Evolutionary conservation across 2,113 vertebrate genomes (phyloP).

Genomic region (Spermophilus dauricus): DNA sequence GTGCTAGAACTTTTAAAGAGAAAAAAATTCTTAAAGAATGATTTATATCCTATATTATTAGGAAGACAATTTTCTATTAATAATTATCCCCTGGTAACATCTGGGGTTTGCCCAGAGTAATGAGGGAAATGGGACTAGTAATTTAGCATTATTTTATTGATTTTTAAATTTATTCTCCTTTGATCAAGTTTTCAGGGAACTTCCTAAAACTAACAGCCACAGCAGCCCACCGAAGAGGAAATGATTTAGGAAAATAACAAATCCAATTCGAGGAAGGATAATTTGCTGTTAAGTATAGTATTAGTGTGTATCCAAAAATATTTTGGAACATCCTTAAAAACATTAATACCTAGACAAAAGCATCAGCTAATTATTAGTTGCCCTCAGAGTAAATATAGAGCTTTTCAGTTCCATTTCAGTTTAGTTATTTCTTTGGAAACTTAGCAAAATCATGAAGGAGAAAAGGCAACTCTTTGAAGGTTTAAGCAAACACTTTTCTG

Average conservation of each 20-base stretch:
- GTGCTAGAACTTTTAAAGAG: slow-evolving; percentile 40
- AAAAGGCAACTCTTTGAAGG: not conserved
- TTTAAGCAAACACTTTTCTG: not conserved
- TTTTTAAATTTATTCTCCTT: slow-evolving; percentile 36
- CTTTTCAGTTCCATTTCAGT: slow-evolving; percentile 1
- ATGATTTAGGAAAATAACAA: slow-evolving; percentile 62
- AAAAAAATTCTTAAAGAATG: slow-evolving; percentile 50
- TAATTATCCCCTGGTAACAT: not conserved
- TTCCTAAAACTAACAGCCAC: slow-evolving; percentile 31
- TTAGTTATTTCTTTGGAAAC: slow-evolving; percentile 34
- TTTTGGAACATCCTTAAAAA: slow-evolving; percentile 21
- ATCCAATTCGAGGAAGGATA: not conserved
- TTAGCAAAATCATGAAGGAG: slow-evolving; percentile 32
- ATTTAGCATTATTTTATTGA: slow-evolving; percentile 27
- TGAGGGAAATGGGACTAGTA: not conserved
- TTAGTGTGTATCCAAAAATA: slow-evolving; percentile 19
- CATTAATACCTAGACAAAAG: slow-evolving; percentile 49
- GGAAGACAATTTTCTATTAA: slow-evolving; percentile 31
- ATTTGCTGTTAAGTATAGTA: slow-evolving; percentile 45
- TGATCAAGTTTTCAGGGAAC: not conserved
- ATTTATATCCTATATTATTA: not conserved
- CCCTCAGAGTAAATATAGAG: slow-evolving; percentile 12
- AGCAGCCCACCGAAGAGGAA: slow-evolving; percentile 16
- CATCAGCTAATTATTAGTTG: slow-evolving; percentile 33
- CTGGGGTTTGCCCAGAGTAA: not conserved